A percentile compares a stretch with the other conserved stretches of the same genome.
Conservation (phyloP, 1,140 invertebrate species). For the Araneus ventricosus region DNA sequence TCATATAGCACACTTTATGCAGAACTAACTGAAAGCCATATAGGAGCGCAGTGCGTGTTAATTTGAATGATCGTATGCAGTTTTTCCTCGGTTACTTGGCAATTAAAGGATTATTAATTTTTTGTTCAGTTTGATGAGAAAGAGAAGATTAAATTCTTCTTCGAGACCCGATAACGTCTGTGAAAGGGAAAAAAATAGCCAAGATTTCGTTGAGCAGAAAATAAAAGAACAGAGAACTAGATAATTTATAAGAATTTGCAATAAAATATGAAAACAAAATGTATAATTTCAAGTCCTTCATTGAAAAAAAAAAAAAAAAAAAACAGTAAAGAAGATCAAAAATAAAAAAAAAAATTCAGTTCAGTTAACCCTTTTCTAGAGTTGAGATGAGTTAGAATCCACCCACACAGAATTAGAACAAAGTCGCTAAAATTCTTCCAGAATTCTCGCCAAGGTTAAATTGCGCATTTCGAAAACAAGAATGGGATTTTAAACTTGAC, state of each 20-base stretch:
- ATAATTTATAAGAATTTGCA: neutral
- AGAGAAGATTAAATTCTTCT: neutral
- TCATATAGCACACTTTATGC: neutral
- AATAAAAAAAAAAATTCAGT: neutral
- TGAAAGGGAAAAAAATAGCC: no score
- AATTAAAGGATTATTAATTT: neutral
- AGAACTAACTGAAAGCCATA: neutral
- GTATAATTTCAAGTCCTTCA: neutral
- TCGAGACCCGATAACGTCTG: no score
- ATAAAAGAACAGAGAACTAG: neutral
- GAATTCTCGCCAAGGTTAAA: conserved; percentile 46
- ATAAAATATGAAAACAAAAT: neutral
- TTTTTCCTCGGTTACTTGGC: neutral
- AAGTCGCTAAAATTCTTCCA: neutral
- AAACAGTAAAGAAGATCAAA: neutral
- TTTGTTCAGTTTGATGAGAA: neutral
- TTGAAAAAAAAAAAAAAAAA: neutral
- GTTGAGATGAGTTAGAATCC: conserved; percentile 17
- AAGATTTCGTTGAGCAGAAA: neutral
- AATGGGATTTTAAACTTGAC: conserved; percentile 46
- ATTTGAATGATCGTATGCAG: neutral
- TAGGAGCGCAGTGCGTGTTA: neutral
- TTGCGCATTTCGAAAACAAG: conserved; percentile 2
- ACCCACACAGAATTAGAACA: conserved; percentile 34
- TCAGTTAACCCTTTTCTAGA: conserved; percentile 33